Conservation (phyloP, 2,113 vertebrate genomes). For the Corythaixoides concolor region DNA sequence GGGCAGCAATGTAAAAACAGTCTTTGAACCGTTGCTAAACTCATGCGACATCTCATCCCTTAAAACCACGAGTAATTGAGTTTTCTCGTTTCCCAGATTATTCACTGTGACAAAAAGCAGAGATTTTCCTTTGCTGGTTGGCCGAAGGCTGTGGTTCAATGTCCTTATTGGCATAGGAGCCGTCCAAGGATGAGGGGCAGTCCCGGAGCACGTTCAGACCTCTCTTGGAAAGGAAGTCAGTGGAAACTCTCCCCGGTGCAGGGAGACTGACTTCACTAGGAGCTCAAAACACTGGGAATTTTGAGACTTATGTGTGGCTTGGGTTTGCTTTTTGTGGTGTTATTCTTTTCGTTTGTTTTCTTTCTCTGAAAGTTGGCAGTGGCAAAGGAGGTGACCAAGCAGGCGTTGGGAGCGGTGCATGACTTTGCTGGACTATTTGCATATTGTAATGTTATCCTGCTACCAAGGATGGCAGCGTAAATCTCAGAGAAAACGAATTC, state of each 20-base stretch:
- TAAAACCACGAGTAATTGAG: neutral
- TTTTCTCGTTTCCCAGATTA: neutral
- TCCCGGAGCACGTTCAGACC: no score
- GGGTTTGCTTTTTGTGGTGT: no score
- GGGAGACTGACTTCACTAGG: neutral
- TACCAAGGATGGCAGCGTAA: neutral
- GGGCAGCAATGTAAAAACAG: neutral
- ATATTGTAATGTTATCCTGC: neutral
- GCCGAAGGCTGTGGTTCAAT: fast-evolving
- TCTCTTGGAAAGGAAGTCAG: neutral
- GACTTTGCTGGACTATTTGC: neutral
- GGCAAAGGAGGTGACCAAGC: neutral
- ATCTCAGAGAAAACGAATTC: neutral
- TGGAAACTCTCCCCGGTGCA: fast-evolving
- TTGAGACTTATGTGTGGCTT: neutral
- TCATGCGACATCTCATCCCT: neutral
- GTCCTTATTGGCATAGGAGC: neutral
- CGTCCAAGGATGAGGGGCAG: neutral
- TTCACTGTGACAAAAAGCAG: neutral
- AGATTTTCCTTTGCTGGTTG: fast-evolving
- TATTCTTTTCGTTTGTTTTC: neutral
- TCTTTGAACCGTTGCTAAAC: neutral
- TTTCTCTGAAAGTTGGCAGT: neutral
- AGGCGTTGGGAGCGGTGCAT: neutral
- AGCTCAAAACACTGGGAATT: neutral